Base-by-base conservation (phyloP, 2,797 vertebrate species). In the Rhynchotus rufescens region DNA sequence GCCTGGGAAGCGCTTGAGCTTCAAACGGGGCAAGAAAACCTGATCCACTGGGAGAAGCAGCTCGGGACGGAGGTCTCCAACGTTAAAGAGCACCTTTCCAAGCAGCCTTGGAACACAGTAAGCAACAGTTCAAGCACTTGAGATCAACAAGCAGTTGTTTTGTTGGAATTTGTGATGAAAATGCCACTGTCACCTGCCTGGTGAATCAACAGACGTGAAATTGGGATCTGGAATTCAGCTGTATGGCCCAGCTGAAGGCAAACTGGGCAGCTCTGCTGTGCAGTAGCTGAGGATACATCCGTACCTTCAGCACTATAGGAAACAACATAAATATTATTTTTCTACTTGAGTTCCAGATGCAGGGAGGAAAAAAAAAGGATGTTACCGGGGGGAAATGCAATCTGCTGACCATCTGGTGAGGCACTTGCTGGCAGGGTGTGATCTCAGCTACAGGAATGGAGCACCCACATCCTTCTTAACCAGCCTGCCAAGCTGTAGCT, bases 321-420 rank as follows among this genome's bases (percentile, higher is more conserved):
- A 95, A 96, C 95, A 95, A 94, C 95, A 94, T 10, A 95, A 95
- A 92, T 95, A 96, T 96, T 95, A 96, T 96, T 96, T 96, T 92
- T 91, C 92, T 93, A 69, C 82, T 92, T 86, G 84, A 81, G 74
- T 93, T 96, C 95, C 94, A 93, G 95, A 95, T 96, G 95, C 84
- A 13, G 81, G 82, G 56, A 91, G 81, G 36, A 75, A 84, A 68
- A 92, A 92, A 93, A 91, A 93, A 93, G 84, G 94, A 91, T 96
- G 93, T 95, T 95, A 91, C 91, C 76, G 36, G 62, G 92, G 91
- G 90, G 91, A 94, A 96, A 95, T 94, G 96, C 94, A 96, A 94
- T 94, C 92, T 94, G 95, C 94, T 96, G 94, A 69, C 91, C 96
- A 96, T 96, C 95, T 96, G 96, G 86, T 94, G 94, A 96, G 95